A percentile compares a stretch with the other conserved stretches of the same genome.
Conservation (phyloP, 2,797 vertebrate genomes). For the Trachops cirrhosus region DNA sequence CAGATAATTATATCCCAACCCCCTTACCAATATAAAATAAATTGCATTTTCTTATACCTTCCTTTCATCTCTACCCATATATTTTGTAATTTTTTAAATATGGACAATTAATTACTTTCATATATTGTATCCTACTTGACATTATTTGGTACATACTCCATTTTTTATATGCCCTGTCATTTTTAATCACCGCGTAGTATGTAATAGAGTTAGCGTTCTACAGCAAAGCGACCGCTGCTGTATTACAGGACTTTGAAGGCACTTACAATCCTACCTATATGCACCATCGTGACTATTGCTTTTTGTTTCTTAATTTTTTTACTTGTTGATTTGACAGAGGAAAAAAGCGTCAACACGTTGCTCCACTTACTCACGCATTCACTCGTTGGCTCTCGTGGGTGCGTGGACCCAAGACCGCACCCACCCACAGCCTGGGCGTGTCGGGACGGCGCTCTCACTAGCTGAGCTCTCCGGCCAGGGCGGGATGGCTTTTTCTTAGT, state of each 20-base stretch:
- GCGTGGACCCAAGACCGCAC: not conserved
- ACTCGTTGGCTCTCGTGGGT: fast-evolving
- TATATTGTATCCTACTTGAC: not conserved
- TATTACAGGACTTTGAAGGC: not conserved
- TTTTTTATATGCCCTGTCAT: not conserved
- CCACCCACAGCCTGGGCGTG: no score
- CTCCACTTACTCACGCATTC: no score
- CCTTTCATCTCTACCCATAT: not conserved
- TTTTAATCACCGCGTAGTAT: not conserved
- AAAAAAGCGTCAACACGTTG: not conserved
- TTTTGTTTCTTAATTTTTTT: not conserved
- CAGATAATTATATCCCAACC: not conserved
- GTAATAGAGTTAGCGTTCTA: not conserved
- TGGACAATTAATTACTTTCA: not conserved
- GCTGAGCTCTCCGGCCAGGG: fast-evolving
- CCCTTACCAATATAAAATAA: not conserved
- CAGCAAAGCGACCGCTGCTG: not conserved
- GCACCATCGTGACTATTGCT: not conserved
- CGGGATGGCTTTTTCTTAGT: not conserved
- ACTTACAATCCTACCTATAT: not conserved
- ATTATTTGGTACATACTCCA: not conserved
- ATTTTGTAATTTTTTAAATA: not conserved
- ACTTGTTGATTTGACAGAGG: not conserved
- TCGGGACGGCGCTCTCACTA: no score
- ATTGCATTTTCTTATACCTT: not conserved